Percentiles rank a stretch among this genome's conserved stretches.
phyloP scores from a whole-genome alignment of 1,140 invertebrate genomes.

The Eulimnadia texana region DNA sequence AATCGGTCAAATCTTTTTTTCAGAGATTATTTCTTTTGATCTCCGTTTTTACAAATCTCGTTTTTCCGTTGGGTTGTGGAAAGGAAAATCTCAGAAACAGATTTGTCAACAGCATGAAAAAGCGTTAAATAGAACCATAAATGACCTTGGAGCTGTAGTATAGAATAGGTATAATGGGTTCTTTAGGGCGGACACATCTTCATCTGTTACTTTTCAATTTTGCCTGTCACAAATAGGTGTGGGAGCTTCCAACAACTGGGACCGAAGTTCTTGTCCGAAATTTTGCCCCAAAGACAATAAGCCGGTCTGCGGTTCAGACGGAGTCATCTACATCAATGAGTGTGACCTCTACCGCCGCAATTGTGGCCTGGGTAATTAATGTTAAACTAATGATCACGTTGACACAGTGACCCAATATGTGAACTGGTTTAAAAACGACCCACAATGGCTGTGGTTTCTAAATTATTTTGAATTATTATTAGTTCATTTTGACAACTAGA shows the following conservation, averaged over 20 bases:
- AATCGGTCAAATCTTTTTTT: neutral
- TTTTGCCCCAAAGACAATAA: conserved; percentile 40
- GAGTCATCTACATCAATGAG: conserved; percentile 62
- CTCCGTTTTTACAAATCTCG: neutral
- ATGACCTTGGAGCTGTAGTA: neutral
- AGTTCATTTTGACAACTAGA: no score
- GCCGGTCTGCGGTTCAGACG: conserved; percentile 75
- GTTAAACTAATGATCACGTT: neutral
- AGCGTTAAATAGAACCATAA: no score
- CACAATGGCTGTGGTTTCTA: no score
- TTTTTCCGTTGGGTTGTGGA: no score
- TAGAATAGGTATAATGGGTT: no score
- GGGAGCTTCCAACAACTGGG: neutral
- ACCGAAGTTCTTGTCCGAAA: conserved; percentile 19
- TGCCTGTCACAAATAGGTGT: neutral
- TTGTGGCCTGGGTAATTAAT: conserved; percentile 12
- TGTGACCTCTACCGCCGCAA: conserved; percentile 13
- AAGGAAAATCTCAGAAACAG: no score
- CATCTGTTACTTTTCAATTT: neutral
- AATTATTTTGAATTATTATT: no score
- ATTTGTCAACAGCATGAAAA: no score
- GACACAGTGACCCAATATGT: neutral
- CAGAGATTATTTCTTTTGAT: neutral
- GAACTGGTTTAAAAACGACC: neutral
- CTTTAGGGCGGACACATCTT: no score